phyloP scores from a whole-genome alignment of 2,888 invertebrate genomes.

The Horisme vitalbata region DNA sequence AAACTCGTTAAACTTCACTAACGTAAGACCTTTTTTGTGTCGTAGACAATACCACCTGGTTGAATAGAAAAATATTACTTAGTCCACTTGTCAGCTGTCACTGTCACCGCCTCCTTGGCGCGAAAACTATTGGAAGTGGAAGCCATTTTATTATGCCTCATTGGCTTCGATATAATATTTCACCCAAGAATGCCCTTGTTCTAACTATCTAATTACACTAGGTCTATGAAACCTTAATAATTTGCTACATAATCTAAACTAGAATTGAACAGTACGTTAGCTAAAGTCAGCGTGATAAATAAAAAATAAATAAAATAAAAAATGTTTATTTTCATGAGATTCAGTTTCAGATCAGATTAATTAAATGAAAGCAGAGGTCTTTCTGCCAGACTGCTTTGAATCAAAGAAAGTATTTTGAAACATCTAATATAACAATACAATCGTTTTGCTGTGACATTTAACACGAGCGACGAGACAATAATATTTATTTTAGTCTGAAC shows the following conservation, averaged over 20 bases:
- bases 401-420: not conserved
- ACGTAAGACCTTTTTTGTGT: too few relatives aligned
- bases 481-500: constrained; percentile 31
- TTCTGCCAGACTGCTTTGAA: too few relatives aligned
- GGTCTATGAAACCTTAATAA: constrained; percentile 34
- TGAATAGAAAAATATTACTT: too few relatives aligned
- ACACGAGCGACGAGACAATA: constrained; percentile 26
- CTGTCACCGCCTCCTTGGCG: not conserved
- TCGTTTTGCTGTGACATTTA: constrained; percentile 15
- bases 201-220: constrained; percentile 29
- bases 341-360: too few relatives aligned
- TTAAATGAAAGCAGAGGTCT: not conserved
- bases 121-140: constrained; percentile 11
- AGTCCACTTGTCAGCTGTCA: not conserved
- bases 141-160: constrained; percentile 15
- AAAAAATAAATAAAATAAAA: too few relatives aligned
- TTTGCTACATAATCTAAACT: not conserved
- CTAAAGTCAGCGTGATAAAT: too few relatives aligned
- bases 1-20: too few relatives aligned
- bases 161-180: constrained; percentile 38
- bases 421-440: constrained; percentile 14
- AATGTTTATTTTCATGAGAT: too few relatives aligned
- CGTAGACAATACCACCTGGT: too few relatives aligned
- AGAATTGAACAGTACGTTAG: too few relatives aligned
- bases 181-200: constrained; percentile 19